phyloP scores from a whole-genome alignment of 2,797 vertebrate genomes.

The Synaphobranchus kaupii region DNA sequence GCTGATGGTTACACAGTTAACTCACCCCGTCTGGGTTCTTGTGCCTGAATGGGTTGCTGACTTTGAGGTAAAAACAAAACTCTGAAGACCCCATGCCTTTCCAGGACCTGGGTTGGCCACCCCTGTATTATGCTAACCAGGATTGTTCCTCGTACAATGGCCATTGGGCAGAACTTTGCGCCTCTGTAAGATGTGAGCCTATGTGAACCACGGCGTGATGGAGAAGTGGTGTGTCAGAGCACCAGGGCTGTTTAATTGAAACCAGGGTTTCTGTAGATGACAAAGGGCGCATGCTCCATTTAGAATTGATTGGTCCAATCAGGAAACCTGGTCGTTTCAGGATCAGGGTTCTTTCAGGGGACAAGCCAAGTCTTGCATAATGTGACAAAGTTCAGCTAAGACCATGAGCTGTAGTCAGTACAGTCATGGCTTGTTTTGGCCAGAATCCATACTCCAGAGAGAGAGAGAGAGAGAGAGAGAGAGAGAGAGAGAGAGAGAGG shows the following conservation, averaged over 20 bases:
- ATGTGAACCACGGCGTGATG: not conserved
- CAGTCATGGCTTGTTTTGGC: not conserved
- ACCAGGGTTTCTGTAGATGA: not conserved
- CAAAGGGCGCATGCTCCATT: not conserved
- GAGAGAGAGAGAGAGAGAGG: not conserved
- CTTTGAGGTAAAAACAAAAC: not conserved
- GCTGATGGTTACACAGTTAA: not conserved
- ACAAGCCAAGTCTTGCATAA: not conserved
- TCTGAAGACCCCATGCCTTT: not conserved
- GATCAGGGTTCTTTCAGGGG: not conserved
- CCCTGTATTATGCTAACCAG: not conserved
- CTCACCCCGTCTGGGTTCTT: not conserved
- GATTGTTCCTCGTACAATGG: not conserved
- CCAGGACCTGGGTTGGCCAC: not conserved
- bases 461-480: not conserved
- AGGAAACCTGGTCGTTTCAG: not conserved
- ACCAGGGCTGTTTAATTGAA: not conserved
- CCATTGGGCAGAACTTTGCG: not conserved
- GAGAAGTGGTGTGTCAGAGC: not conserved
- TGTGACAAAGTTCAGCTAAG: not conserved
- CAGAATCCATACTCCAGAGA: not conserved
- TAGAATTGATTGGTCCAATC: not conserved
- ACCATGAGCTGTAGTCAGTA: not conserved
- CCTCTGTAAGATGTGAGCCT: not conserved
- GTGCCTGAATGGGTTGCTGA: not conserved